Percentiles rank a stretch among this genome's conserved stretches.
Conservation (phyloP, 2,888 invertebrate species). For the Colletes collaris region DNA sequence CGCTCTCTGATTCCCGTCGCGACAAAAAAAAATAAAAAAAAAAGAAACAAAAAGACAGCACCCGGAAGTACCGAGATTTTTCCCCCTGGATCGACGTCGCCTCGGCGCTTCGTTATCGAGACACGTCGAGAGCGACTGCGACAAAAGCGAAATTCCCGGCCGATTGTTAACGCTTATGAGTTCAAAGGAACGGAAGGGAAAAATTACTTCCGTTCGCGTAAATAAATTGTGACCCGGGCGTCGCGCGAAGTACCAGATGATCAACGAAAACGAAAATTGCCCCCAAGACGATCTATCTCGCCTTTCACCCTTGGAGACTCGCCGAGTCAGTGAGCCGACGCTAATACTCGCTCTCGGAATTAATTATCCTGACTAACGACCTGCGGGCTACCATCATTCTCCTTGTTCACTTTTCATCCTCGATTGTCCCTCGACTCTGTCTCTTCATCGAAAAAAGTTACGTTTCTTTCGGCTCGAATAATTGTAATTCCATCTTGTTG, state of each 20-base stretch:
- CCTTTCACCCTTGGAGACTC: slow-evolving; percentile 21
- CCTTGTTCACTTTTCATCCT: slow-evolving; percentile 31
- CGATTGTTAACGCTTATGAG: neutral
- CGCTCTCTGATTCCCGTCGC: slow-evolving; percentile 29
- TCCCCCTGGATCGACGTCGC: neutral
- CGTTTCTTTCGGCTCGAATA: neutral
- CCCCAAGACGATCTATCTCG: slow-evolving; percentile 42
- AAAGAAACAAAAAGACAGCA: neutral
- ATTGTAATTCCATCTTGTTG: no score
- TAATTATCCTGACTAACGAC: slow-evolving; percentile 66
- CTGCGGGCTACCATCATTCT: slow-evolving; percentile 33
- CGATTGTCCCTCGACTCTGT: slow-evolving; percentile 14
- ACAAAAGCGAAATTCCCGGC: neutral
- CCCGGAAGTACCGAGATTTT: neutral
- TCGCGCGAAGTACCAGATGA: slow-evolving; percentile 11
- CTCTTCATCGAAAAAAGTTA: neutral
- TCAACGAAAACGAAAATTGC: slow-evolving; percentile 59
- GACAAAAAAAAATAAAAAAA: slow-evolving; percentile 28
- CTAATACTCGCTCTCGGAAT: slow-evolving; percentile 66
- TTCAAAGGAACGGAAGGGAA: neutral
- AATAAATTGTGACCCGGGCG: slow-evolving; percentile 10
- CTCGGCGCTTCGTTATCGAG: neutral
- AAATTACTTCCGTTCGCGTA: no score
- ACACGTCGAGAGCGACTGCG: neutral
- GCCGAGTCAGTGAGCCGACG: slow-evolving; percentile 33